phyloP scores from a whole-genome alignment of 2,888 invertebrate genomes.

The Eulithis testata region DNA sequence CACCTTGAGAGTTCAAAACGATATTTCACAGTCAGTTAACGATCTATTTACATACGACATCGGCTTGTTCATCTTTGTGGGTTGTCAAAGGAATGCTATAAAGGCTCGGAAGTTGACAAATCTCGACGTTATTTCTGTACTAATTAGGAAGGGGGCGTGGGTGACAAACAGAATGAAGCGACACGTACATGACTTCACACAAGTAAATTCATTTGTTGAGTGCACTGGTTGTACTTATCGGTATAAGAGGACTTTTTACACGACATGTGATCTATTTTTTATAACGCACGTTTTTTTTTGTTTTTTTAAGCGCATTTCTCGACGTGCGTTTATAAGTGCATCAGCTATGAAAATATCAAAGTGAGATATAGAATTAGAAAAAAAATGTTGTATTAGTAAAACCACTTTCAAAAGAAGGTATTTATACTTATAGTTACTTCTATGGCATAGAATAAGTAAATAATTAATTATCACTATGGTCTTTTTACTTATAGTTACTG shows the following conservation, averaged over 20 bases:
- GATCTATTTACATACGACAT: constrained; percentile 72
- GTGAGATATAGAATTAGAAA: no score
- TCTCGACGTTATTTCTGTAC: constrained; percentile 80
- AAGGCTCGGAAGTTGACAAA: constrained; percentile 83
- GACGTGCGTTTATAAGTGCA: no score
- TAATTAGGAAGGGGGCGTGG: constrained; percentile 78
- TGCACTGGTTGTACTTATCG: constrained; percentile 20
- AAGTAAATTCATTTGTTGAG: constrained; percentile 63
- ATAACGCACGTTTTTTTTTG: background rate
- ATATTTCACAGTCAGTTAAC: constrained; percentile 76
- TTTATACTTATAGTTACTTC: no score
- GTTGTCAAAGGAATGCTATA: constrained; percentile 75
- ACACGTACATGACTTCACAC: constrained; percentile 53
- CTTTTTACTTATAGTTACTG: no score
- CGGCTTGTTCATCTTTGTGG: constrained; percentile 53
- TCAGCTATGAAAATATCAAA: no score
- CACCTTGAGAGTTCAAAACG: constrained; percentile 67
- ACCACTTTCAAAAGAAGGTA: no score
- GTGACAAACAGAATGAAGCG: constrained; percentile 58
- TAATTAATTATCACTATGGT: no score
- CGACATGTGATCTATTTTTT: constrained; percentile 9
- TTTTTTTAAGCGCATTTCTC: no score
- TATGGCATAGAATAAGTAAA: no score
- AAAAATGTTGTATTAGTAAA: no score
- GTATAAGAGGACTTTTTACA: no score